Base-by-base conservation (phyloP, 2,797 vertebrate species). In the Pipistrellus nathusii region DNA sequence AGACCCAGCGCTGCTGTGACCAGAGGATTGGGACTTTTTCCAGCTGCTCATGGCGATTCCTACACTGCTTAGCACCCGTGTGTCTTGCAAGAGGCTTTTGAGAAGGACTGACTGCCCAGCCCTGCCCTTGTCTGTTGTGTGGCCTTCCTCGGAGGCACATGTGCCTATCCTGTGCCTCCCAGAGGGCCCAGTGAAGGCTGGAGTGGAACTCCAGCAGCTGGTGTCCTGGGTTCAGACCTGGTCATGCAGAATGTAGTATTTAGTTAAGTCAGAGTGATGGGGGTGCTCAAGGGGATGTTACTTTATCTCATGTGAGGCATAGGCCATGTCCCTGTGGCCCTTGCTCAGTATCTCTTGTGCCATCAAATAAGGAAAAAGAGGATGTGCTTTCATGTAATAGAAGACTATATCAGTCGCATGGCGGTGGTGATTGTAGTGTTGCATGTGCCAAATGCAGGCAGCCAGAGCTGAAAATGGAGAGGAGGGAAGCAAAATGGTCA, bases 31-130 rank as follows among this genome's bases (percentile, higher is more conserved):
- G 76, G 85, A 75, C 38, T 35, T 62, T 72, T 85, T 51, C 77
- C 88, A 77, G 48, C 91, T 75, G 32, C 20, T 85, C 30, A 38
- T 46, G 48, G 66, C 27, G 12, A 8, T 46, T 64, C 30, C 87
- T n/a, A 11, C 51, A 25, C 0, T 53, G 27, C 72, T 83, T 73
- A 62, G 68, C 64, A 69, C 18, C 0, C 0, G 0, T 8, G 3
- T 82, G n/a, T 59, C 80, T 96, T 72, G 5, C 2, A 2, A n/a
- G 68, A 55, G 59, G 17, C 38, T 86, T 85, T 93, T 85, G 12
- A 7, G 73, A 77, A 92, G 23, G n/a, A 88, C 78, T 18, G 72
- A 62, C 64, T 77, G 17, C 57, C 1, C 0, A 4, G 11, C 21
- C 18, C 64, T 88, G 71, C 48, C 68, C 59, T 44, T n/a, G 6